Evolutionary conservation across 2,888 invertebrate genomes (phyloP).

Genomic region (Cerceris rybyensis): DNA sequence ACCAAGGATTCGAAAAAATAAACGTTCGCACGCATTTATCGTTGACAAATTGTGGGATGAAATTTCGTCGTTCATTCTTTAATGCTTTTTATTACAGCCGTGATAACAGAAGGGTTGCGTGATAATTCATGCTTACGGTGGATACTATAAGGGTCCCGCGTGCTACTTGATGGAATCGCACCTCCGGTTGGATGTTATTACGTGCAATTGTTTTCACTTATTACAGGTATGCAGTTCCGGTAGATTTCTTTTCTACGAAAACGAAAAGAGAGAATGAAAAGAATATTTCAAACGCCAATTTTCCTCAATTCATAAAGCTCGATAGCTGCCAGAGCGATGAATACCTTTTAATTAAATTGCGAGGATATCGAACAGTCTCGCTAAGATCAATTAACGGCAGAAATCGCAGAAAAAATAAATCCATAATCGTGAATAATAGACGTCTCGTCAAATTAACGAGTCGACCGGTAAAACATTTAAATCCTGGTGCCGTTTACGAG

Average conservation of each 20-base stretch:
- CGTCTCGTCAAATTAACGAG: no score
- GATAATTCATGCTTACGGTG: constrained; percentile 58
- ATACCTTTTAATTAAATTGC: neutral
- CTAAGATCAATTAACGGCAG: no score
- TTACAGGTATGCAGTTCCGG: constrained; percentile 60
- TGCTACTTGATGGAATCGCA: constrained; percentile 65
- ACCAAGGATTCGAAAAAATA: no score
- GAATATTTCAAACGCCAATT: neutral
- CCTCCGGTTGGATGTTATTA: constrained; percentile 65
- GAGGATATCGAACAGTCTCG: neutral
- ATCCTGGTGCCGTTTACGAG: no score
- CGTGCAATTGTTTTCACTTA: constrained; percentile 67
- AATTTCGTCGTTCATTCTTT: constrained; percentile 14
- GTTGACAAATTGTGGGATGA: no score
- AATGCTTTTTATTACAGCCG: constrained; percentile 13
- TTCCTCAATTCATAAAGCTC: neutral
- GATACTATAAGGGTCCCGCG: constrained; percentile 60
- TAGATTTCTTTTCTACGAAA: constrained; percentile 10
- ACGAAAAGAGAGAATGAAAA: neutral
- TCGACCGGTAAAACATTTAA: no score
- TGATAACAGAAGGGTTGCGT: constrained; percentile 38
- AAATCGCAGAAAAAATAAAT: no score
- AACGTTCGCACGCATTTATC: no score
- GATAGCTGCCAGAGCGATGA: neutral
- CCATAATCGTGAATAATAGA: no score